Evolutionary conservation across 2,113 vertebrate genomes (phyloP).

Genomic region (Hippolais icterina): DNA sequence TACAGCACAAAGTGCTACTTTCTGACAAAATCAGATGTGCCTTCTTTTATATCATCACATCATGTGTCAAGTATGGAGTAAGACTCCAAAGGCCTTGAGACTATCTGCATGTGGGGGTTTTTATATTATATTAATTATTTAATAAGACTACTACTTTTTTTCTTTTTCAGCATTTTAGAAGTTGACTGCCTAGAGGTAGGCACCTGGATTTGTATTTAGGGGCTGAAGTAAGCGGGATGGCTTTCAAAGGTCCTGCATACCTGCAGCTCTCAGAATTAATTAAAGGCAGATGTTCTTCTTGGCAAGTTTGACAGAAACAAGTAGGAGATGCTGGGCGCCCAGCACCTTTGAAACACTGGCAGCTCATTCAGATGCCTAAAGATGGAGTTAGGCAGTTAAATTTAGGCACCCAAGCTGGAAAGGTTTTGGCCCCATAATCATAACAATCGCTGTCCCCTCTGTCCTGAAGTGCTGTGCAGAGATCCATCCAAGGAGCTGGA

Average conservation of each 20-base stretch:
- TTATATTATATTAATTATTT: neutral
- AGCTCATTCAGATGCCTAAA: neutral
- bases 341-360: neutral
- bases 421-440: neutral
- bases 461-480: neutral
- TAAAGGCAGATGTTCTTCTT: conserved; percentile 54
- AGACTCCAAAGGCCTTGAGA: neutral
- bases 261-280: neutral
- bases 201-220: conserved; percentile 41
- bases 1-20: neutral
- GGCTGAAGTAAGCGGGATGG: neutral
- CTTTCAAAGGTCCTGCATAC: conserved; percentile 35
- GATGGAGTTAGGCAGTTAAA: neutral
- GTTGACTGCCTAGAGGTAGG: conserved; percentile 31
- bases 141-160: neutral
- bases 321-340: neutral
- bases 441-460: neutral
- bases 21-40: neutral
- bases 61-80: neutral
- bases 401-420: neutral
- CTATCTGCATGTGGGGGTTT: neutral
- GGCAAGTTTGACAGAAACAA: conserved; percentile 13
- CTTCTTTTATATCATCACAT: neutral
- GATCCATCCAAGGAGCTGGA: neutral
- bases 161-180: neutral